phyloP scores from a whole-genome alignment of 2,888 invertebrate genomes.

The Acrocyrtus sp. region DNA sequence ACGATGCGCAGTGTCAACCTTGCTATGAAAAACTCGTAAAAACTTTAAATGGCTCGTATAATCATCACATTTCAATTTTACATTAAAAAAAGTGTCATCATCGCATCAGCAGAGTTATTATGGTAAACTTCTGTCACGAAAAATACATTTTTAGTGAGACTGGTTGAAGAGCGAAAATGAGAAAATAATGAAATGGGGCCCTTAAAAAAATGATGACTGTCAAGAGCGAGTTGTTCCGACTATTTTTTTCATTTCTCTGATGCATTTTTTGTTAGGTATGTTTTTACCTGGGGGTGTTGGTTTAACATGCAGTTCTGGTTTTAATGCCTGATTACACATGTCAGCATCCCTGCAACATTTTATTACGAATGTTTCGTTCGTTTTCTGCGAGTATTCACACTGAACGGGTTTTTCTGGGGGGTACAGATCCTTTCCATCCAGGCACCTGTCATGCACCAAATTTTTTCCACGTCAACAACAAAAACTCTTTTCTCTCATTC shows the following conservation, averaged over 20 bases:
- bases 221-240: no score
- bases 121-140: no score
- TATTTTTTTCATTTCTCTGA: no score
- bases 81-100: no score
- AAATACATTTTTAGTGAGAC: no score
- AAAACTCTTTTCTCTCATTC: neutral
- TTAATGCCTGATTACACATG: slow-evolving; percentile 80
- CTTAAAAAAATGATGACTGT: slow-evolving; percentile 4
- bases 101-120: no score
- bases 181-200: slow-evolving; percentile 6
- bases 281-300: slow-evolving; percentile 57
- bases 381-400: slow-evolving; percentile 80
- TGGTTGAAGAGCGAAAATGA: no score
- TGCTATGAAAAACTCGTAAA: no score
- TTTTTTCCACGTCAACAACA: neutral
- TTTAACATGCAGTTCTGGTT: slow-evolving; percentile 73
- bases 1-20: no score
- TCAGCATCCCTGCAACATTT: slow-evolving; percentile 81
- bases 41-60: no score
- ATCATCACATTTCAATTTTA: no score
- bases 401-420: slow-evolving; percentile 84
- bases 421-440: slow-evolving; percentile 77
- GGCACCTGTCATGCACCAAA: slow-evolving; percentile 72
- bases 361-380: slow-evolving; percentile 81
- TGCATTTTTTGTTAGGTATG: neutral